A percentile compares a stretch with the other conserved stretches of the same genome.
Conservation (phyloP, 2,113 vertebrate genomes). For the Ochotona princeps region DNA sequence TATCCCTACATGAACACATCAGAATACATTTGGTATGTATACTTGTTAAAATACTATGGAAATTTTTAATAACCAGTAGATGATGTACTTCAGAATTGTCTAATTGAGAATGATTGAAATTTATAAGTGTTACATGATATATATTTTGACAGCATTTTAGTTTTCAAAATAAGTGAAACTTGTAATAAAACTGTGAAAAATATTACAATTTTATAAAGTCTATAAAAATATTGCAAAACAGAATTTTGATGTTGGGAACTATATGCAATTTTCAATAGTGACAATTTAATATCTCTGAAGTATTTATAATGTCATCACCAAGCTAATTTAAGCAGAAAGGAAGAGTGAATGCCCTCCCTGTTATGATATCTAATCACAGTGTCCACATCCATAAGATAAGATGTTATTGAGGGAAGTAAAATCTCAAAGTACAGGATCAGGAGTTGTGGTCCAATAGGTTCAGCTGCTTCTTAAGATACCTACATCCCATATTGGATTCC, state of each 20-base stretch:
- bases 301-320: not conserved
- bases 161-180: not conserved
- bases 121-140: not conserved
- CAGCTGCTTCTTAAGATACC: too few species aligned
- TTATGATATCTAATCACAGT: not conserved
- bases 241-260: not conserved
- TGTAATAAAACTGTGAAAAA: not conserved
- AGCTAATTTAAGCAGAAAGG: constrained; percentile 21
- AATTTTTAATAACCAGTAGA: not conserved
- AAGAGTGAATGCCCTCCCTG: not conserved
- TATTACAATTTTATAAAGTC: not conserved
- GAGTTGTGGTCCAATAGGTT: too few species aligned
- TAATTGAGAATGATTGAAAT: constrained; percentile 10
- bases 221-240: constrained; percentile 1
- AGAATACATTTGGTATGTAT: not conserved
- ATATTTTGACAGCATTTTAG: not conserved
- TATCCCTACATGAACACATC: not conserved
- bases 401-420: not conserved
- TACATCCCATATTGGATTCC: too few species aligned
- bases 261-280: constrained; percentile 25
- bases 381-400: not conserved
- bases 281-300: not conserved
- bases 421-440: not conserved
- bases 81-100: constrained; percentile 25
- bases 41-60: not conserved